A percentile compares a stretch with the other conserved stretches of the same genome.
phyloP scores from a whole-genome alignment of 2,113 vertebrate species.

The Cepphus grylle region DNA sequence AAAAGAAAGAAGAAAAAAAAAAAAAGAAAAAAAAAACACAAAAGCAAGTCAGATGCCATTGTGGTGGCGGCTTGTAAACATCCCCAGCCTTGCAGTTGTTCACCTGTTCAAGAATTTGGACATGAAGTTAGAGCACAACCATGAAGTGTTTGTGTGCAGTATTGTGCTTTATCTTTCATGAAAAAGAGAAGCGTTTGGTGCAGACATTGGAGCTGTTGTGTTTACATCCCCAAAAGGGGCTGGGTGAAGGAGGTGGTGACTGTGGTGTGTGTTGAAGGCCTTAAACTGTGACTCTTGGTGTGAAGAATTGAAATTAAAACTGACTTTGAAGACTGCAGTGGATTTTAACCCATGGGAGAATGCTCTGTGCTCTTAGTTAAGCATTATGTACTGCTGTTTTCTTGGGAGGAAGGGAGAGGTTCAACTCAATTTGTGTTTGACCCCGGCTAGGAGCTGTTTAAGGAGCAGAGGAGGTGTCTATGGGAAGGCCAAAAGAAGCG shows the following conservation, averaged over 20 bases:
- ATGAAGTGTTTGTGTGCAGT: background rate
- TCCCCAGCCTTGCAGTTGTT: background rate
- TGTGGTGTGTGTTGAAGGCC: conserved; percentile 37
- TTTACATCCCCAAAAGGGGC: background rate
- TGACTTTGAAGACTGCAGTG: conserved; percentile 51
- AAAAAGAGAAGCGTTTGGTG: background rate
- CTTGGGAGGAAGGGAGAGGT: background rate
- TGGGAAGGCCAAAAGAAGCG: background rate
- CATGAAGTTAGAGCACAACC: background rate
- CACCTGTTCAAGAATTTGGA: background rate
- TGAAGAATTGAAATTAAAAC: conserved; percentile 50
- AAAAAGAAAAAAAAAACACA: too few relatives aligned
- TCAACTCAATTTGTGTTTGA: background rate
- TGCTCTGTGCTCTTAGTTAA: conserved; percentile 18
- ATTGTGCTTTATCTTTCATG: background rate
- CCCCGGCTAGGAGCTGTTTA: background rate
- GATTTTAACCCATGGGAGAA: background rate
- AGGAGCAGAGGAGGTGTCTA: background rate
- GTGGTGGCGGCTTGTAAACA: background rate
- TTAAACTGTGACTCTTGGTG: conserved; percentile 64
- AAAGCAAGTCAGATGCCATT: background rate
- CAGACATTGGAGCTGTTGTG: background rate
- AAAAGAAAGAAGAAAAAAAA: background rate
- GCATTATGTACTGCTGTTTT: background rate
- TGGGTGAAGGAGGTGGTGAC: background rate